Evolutionary conservation across 2,797 vertebrate genomes (phyloP), one percentile per base, ranked within the genome.

Genomic region (Rallus crepitans): DNA sequence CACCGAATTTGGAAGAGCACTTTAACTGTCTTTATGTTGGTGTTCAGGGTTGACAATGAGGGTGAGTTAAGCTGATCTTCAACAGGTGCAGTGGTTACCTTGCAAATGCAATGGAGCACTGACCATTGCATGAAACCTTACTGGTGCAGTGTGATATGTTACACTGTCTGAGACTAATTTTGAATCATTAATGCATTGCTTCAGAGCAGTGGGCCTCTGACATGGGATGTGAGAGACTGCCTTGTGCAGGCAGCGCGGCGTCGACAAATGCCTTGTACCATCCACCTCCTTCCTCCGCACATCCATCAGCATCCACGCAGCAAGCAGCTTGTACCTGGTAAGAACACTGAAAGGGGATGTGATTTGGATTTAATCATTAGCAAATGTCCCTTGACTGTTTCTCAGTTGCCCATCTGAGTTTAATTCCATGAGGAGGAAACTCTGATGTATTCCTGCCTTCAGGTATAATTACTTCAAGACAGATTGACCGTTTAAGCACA

Each of bases 391-490:
- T 93, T 57, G 68, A 88, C 91, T 95, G 66, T 87, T 96, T 97
- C 76, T 96, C 68, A 78, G 72, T 96, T 97, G 95, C 96, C 98
- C 98, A 98, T 98, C 98, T 98, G 98, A 98, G 94, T 98, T 98
- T 97, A 98, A 98, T 98, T 98, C 98, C 91, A 96, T 89, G 94
- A 96, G 94, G 93, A 97, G 95, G 97, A 97, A 98, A 97, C 96
- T 94, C 96, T 97, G 98, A 98, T 98, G 96, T 97, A 98, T 98
- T 97, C 96, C 95, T 98, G 97, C 97, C 96, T 97, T 98, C 98
- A 98, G 98, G 98, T 98, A 88, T 98, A 98, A 98, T 98, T 98
- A 98, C 98, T 97, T 98, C 97, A 98, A 98, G 98, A 98, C 97
- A 97, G 98, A 98, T 97, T 97, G 98, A 98, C 97, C 40, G 40